A percentile compares a stretch with the other conserved stretches of the same genome.
Evolutionary conservation across 2,113 vertebrate genomes (phyloP).

Genomic region (Menidia beryllina): DNA sequence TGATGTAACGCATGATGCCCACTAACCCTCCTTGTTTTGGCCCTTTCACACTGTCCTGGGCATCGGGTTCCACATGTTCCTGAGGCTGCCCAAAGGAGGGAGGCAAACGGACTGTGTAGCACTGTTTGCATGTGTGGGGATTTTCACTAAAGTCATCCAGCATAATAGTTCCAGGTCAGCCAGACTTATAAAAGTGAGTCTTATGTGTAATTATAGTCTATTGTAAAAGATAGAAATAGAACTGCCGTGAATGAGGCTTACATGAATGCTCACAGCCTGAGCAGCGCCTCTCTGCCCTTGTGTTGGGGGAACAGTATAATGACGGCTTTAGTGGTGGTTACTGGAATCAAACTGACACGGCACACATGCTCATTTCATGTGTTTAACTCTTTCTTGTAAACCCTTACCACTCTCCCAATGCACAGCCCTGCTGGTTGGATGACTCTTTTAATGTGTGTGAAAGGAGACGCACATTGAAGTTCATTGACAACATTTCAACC

Average conservation of each 20-base stretch:
- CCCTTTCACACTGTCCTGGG: constrained; percentile 33
- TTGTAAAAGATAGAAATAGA: constrained; percentile 68
- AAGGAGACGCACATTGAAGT: background rate
- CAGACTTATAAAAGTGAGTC: constrained; percentile 53
- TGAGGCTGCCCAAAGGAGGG: constrained; percentile 35
- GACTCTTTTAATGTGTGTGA: constrained; percentile 12
- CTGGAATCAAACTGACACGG: constrained; percentile 67
- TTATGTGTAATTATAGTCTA: constrained; percentile 71
- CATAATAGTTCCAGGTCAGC: constrained; percentile 22
- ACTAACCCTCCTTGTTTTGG: constrained; percentile 19
- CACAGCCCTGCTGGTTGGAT: constrained; percentile 1
- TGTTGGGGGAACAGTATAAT: constrained; percentile 38
- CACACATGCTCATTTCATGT: constrained; percentile 43
- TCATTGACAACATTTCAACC: constrained; percentile 19
- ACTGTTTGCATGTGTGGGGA: constrained; percentile 27
- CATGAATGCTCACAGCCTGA: constrained; percentile 26
- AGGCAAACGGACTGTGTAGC: constrained; percentile 14
- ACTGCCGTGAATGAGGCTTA: constrained; percentile 61
- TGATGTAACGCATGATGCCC: background rate
- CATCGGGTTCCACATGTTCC: constrained; percentile 37
- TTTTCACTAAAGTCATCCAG: constrained; percentile 32
- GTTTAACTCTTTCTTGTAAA: constrained; percentile 39
- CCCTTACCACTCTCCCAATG: constrained; percentile 9
- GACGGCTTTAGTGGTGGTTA: constrained; percentile 52
- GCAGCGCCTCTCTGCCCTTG: constrained; percentile 27